Base-by-base conservation (phyloP, 2,113 vertebrate genomes). In the Cnemophilus loriae region DNA sequence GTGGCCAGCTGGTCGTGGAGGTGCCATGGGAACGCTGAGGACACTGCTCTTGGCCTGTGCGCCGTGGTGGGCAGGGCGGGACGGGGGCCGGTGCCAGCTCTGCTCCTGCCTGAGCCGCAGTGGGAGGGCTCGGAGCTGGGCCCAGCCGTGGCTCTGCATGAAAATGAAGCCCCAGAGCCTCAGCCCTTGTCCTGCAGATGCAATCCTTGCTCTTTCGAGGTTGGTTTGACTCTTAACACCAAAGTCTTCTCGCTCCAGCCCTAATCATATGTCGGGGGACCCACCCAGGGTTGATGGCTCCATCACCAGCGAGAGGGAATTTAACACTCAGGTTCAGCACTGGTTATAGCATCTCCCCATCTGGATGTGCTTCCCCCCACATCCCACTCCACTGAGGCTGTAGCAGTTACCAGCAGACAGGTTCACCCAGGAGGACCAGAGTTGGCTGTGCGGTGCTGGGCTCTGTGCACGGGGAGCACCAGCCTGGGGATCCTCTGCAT, bases 211-310 rank as follows among this genome's bases (percentile, higher is more conserved):
- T 68, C 21, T 30, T 28, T 6, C 24, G 68, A 79, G n/a, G 7
- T 52, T 44, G 69, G 3, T 76, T 95, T 87, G 68, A 30, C 13
- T 60, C 41, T 22, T 24, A 13, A 50, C 50, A 23, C 67, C 0
- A 0, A 59, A 37, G 22, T 71, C 18, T 50, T 61, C 49, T 76
- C 50, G 2, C 56, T 79, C 33, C 32, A 15, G 42, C 47, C n/a
- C 39, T 55, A 14, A 44, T 23, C 1, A 0, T 27, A 1, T 21
- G 6, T 27, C 0, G 0, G 44, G 47, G 6, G 6, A 32, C 44
- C 24, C 3, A 1, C 3, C 4, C 27, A 4, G 55, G 37, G 32
- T 8, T 3, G 2, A 7, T 61, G 75, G 50, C 71, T 64, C 32
- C 41, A 19, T 57, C 74, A 14, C 8, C 69, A 44, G 11, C 4